These are phyloP conservation scores for Semnopithecus entellus DNA, from an alignment of 2,113 vertebrate genomes.

Conservation along the genomic window DNA sequence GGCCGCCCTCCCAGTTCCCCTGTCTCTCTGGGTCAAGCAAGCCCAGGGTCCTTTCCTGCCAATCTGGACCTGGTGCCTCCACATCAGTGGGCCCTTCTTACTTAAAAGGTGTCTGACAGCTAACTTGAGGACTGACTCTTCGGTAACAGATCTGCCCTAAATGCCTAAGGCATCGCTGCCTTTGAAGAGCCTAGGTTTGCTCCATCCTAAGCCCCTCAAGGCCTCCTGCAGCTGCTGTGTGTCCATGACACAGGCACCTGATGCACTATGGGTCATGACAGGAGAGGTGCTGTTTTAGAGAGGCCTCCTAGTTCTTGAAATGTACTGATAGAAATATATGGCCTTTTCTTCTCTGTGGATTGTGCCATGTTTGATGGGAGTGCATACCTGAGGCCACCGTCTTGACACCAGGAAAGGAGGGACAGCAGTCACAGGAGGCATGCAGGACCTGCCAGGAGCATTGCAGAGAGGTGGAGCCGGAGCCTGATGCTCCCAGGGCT, in stretches of 20 bases:
- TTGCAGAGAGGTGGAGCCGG: no score
- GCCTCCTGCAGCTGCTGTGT: neutral
- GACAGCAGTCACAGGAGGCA: no score
- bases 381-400: neutral
- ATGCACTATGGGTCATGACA: fast-evolving
- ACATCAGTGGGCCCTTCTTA: neutral
- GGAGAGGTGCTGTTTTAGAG: neutral
- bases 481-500: neutral
- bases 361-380: neutral
- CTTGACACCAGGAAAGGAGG: neutral
- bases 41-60: neutral
- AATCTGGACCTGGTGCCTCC: neutral
- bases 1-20: neutral
- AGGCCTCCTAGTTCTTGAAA: neutral
- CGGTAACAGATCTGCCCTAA: no score
- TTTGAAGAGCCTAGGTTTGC: neutral
- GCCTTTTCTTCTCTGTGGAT: neutral
- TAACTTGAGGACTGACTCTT: no score
- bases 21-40: neutral
- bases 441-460: no score
- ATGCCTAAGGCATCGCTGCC: fast-evolving
- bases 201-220: fast-evolving
- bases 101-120: neutral
- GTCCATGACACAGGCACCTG: neutral
- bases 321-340: fast-evolving